phyloP scores from a whole-genome alignment of 2,888 invertebrate species.

The Syrphus vitripennis region DNA sequence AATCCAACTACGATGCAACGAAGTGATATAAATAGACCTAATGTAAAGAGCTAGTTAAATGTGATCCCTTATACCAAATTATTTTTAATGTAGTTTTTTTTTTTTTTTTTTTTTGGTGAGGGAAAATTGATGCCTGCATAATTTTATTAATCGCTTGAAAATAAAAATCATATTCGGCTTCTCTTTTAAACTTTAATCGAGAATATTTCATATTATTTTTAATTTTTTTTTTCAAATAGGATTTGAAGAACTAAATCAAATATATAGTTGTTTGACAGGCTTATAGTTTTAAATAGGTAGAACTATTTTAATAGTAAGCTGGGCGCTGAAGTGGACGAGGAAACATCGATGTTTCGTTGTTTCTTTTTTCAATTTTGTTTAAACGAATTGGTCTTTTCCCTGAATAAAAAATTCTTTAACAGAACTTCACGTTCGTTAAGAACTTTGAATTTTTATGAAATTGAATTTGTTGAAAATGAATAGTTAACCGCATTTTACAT shows the following conservation, averaged over 20 bases:
- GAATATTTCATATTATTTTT: not conserved
- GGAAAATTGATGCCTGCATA: not conserved
- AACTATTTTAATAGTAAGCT: too few species aligned
- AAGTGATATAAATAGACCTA: not conserved
- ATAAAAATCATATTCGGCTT: not conserved
- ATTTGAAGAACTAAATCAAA: constrained; percentile 31
- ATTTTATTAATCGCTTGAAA: constrained; percentile 4
- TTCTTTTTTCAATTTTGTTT: too few species aligned
- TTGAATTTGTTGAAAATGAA: too few species aligned
- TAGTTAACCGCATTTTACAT: too few species aligned
- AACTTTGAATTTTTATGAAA: too few species aligned
- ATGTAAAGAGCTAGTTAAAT: constrained; percentile 15
- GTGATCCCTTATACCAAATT: not conserved
- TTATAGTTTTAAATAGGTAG: too few species aligned
- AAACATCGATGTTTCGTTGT: too few species aligned
- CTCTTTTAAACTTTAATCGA: not conserved
- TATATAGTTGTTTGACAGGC: too few species aligned
- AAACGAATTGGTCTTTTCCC: too few species aligned
- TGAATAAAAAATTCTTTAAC: too few species aligned
- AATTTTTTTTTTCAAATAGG: not conserved
- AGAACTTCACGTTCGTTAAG: too few species aligned
- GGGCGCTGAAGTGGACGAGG: too few species aligned
- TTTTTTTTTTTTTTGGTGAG: not conserved
- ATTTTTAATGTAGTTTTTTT: not conserved
- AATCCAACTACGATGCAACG: not conserved